Evolutionary conservation across 2,888 invertebrate genomes (phyloP).

Genomic region (Cerastis leucographa): DNA sequence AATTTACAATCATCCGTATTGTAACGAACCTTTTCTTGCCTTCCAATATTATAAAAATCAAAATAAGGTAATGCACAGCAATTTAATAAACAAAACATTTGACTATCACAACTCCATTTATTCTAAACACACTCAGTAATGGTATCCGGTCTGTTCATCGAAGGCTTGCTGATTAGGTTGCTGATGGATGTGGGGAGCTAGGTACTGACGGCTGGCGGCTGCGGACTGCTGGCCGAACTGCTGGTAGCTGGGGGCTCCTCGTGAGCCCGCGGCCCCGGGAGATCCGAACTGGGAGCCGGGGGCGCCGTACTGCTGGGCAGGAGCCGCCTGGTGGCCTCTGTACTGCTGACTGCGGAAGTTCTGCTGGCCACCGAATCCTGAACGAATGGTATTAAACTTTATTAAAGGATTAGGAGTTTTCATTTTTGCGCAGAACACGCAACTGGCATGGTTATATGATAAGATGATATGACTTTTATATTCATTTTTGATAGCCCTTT

Average conservation of each 20-base stretch:
- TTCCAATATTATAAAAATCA: no score
- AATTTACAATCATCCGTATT: no score
- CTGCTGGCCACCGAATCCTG: slow-evolving; percentile 68
- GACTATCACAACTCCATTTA: slow-evolving; percentile 58
- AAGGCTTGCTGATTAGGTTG: slow-evolving; percentile 83
- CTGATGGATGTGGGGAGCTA: slow-evolving; percentile 78
- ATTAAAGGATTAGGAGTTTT: neutral
- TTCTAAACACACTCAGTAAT: slow-evolving; percentile 76
- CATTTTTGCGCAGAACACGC: neutral
- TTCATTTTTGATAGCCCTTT: neutral
- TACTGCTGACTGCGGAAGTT: slow-evolving; percentile 41
- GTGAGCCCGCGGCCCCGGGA: slow-evolving; percentile 9
- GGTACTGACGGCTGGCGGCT: slow-evolving; percentile 82
- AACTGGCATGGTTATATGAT: neutral
- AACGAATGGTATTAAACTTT: neutral
- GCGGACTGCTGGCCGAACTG: slow-evolving; percentile 69
- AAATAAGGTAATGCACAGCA: slow-evolving; percentile 54
- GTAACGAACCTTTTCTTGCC: no score
- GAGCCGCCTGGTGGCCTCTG: slow-evolving; percentile 17
- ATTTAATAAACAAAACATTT: slow-evolving; percentile 61
- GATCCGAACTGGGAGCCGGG: slow-evolving; percentile 70
- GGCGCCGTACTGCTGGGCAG: slow-evolving; percentile 56
- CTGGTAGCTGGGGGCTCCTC: slow-evolving; percentile 35
- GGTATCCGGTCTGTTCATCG: slow-evolving; percentile 85
- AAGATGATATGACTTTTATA: neutral